These are phyloP conservation scores for Gila orcuttii DNA, from an alignment of 2,113 vertebrate species.

Conservation along the genomic window DNA sequence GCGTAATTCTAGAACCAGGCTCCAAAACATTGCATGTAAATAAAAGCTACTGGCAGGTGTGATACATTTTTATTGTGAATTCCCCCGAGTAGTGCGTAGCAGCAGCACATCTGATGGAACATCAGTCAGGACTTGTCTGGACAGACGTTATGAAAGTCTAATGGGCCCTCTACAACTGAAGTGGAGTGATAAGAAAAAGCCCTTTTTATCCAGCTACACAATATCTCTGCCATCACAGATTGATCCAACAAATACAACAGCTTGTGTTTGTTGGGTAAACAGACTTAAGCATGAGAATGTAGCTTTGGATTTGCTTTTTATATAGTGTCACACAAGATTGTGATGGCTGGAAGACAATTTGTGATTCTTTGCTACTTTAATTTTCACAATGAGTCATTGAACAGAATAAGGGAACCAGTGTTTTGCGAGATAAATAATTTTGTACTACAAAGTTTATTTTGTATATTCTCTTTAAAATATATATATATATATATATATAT, in stretches of 20 bases:
- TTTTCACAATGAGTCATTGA: background rate
- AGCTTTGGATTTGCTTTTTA: slow-evolving; percentile 21
- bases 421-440: background rate
- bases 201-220: slow-evolving; percentile 24
- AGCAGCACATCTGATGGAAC: slow-evolving; percentile 21
- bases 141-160: slow-evolving; percentile 41
- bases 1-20: background rate
- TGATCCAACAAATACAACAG: slow-evolving; percentile 25
- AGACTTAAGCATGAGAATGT: slow-evolving; percentile 23
- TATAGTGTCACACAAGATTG: slow-evolving; percentile 24
- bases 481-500: no score
- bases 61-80: background rate
- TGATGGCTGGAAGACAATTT: slow-evolving; percentile 11
- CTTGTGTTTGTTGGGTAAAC: slow-evolving; percentile 40
- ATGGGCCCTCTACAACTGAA: slow-evolving; percentile 19
- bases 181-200: slow-evolving; percentile 15
- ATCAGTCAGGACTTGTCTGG: slow-evolving; percentile 13
- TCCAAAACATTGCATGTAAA: background rate
- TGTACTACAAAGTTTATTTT: background rate
- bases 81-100: background rate
- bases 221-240: slow-evolving; percentile 36
- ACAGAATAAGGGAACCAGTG: background rate
- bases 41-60: background rate
- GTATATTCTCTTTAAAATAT: background rate
- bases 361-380: slow-evolving; percentile 4